phyloP scores from a whole-genome alignment of 2,888 invertebrate genomes.

The Dasypolia templi region DNA sequence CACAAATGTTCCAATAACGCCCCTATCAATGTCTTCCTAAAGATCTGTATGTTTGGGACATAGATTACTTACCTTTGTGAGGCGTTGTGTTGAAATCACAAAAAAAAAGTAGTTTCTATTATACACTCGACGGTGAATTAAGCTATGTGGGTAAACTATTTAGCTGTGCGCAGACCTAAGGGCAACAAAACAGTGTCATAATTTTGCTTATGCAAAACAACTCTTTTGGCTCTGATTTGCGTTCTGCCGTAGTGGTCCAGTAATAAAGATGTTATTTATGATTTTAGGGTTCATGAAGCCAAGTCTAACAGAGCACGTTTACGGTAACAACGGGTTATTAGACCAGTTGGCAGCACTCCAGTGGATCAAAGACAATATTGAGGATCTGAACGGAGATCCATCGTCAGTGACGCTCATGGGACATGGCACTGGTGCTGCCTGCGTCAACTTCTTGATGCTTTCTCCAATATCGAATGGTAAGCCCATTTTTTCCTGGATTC shows the following conservation, averaged over 20 bases:
- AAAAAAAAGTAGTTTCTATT: not conserved
- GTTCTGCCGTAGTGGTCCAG: not conserved
- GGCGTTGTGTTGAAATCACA: not conserved
- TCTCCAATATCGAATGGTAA: constrained; percentile 95
- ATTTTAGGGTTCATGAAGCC: constrained; percentile 94
- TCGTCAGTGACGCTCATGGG: constrained; percentile 97
- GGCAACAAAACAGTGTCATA: not conserved
- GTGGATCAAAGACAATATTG: constrained; percentile 98
- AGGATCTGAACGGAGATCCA: constrained; percentile 97
- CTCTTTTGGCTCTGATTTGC: not conserved
- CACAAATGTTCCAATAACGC: not conserved
- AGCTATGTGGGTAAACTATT: no score
- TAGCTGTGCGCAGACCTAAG: not conserved
- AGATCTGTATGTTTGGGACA: not conserved
- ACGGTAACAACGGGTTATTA: constrained; percentile 97
- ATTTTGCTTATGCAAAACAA: not conserved
- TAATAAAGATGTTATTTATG: not conserved
- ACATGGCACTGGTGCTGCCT: constrained; percentile 98
- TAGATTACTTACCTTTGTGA: not conserved
- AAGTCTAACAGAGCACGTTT: constrained; percentile 93
- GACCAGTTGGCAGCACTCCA: constrained; percentile 98
- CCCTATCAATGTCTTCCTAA: not conserved
- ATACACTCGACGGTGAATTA: not conserved
- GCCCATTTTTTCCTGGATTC: not conserved
- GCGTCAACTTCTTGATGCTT: constrained; percentile 97